Evolutionary conservation across 1,140 invertebrate genomes (phyloP), one percentile per base, ranked within the genome.

Genomic region (Tetraneura akinire): DNA sequence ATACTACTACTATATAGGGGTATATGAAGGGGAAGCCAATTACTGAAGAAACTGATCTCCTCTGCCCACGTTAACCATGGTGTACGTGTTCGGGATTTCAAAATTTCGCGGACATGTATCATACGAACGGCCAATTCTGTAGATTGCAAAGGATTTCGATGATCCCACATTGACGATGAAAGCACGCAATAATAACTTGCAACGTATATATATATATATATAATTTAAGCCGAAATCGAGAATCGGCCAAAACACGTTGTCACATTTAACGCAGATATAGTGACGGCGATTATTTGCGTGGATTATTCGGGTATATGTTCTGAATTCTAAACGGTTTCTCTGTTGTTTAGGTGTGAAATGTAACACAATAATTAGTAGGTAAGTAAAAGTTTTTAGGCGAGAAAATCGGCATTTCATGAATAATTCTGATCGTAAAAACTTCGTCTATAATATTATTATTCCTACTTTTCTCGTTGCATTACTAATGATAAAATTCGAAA

Each of bases 211-310:
- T 37, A 42, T 14, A 8, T 37, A 66, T 32, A 21, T 37, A 42
- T 66, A n/a, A 13, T 14, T n/a, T 73, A 73, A 78, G 80, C 80
- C 47, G 53, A 62, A 45, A 66, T 66, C 74, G 60, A n/a, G 49
- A 78, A 78, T 62, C 73, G 73, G 42, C 71, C 49, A 53, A 62
- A 81, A 81, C 73, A 51, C 21, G 45, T 78, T 74, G 60, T 81
- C 62, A 78, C 47, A 78, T 81, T 66, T 64, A 73, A 73, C 42
- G 42, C 73, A 66, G 45, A 78, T 81, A 66, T 81, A 66, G 57
- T 47, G 49, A 49, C 57, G 18, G 57, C 71, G 45, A 53, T 64
- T 78, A 66, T 78, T 62, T 53, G 62, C 45, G 23, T 14, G 47
- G 51, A 66, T 76, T 76, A 76, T 55, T 80, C 29, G 76, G 51